Percentiles rank a stretch among this genome's conserved stretches.
Evolutionary conservation across 2,113 vertebrate species (phyloP).

Genomic region (Nematolebias whitei): DNA sequence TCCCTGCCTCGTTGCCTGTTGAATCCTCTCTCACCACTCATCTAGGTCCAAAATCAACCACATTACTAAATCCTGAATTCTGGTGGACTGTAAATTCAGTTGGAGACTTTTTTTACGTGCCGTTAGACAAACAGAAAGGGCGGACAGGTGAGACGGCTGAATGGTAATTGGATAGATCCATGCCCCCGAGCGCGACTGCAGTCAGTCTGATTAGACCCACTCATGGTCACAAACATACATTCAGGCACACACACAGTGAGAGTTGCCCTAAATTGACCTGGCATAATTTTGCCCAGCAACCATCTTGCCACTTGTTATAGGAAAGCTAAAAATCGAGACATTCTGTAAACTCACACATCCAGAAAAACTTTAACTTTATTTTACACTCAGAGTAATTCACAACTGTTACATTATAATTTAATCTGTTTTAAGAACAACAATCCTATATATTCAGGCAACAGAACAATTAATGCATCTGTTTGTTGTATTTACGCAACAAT

Average conservation of each 20-base stretch:
- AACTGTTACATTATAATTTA: not conserved
- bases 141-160: slow-evolving; percentile 44
- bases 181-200: slow-evolving; percentile 53
- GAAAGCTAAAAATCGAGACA: slow-evolving; percentile 15
- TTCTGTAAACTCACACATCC: slow-evolving; percentile 20
- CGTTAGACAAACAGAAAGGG: slow-evolving; percentile 26
- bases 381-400: slow-evolving; percentile 4
- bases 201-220: slow-evolving; percentile 63
- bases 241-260: slow-evolving; percentile 29
- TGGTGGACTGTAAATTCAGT: slow-evolving; percentile 14
- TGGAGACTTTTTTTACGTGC: slow-evolving; percentile 22
- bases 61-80: slow-evolving; percentile 39
- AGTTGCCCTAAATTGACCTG: slow-evolving; percentile 44
- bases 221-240: slow-evolving; percentile 46
- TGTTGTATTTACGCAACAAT: no score
- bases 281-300: slow-evolving; percentile 38
- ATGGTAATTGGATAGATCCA: slow-evolving; percentile 59
- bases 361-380: slow-evolving; percentile 5
- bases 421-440: no score
- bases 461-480: no score
- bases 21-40: slow-evolving; percentile 44
- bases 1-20: slow-evolving; percentile 43
- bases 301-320: slow-evolving; percentile 19
- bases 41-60: slow-evolving; percentile 36
- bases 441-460: no score